phyloP scores from a whole-genome alignment of 2,797 vertebrate genomes.

The Pachyuromys duprasi region DNA sequence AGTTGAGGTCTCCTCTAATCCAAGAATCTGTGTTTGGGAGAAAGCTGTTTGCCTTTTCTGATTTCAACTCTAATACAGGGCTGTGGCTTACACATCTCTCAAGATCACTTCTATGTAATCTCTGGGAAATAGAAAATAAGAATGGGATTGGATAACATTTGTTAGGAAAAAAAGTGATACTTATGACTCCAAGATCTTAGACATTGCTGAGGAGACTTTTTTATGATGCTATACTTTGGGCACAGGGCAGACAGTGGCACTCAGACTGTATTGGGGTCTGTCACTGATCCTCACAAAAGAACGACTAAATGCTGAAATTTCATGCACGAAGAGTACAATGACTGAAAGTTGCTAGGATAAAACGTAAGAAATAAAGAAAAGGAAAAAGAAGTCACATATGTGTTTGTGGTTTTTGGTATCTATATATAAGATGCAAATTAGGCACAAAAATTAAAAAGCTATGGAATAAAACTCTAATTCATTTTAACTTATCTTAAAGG shows the following conservation, averaged over 20 bases:
- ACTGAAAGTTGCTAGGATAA: not conserved
- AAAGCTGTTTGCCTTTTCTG: constrained; percentile 10
- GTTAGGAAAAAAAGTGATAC: not conserved
- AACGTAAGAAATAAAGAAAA: not conserved
- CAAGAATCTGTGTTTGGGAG: constrained; percentile 8
- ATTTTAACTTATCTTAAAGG: not conserved
- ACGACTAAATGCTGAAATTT: not conserved
- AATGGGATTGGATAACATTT: not conserved
- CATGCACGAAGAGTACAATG: not conserved
- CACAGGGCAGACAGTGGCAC: not conserved
- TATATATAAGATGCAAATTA: not conserved
- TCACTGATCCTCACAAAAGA: not conserved
- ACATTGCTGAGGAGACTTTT: not conserved
- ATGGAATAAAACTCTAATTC: not conserved
- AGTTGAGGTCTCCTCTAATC: not conserved
- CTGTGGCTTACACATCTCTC: not conserved
- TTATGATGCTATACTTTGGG: not conserved
- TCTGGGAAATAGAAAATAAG: not conserved
- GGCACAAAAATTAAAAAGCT: not conserved
- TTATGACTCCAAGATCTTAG: not conserved
- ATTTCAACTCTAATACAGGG: not conserved
- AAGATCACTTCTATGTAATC: not conserved
- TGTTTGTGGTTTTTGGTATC: not conserved
- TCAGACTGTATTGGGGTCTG: not conserved
- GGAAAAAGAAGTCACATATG: not conserved